A percentile compares a stretch with the other conserved stretches of the same genome.
Evolutionary conservation across 2,797 vertebrate species (phyloP).

Genomic region (Lepilemur ruficaudatus): DNA sequence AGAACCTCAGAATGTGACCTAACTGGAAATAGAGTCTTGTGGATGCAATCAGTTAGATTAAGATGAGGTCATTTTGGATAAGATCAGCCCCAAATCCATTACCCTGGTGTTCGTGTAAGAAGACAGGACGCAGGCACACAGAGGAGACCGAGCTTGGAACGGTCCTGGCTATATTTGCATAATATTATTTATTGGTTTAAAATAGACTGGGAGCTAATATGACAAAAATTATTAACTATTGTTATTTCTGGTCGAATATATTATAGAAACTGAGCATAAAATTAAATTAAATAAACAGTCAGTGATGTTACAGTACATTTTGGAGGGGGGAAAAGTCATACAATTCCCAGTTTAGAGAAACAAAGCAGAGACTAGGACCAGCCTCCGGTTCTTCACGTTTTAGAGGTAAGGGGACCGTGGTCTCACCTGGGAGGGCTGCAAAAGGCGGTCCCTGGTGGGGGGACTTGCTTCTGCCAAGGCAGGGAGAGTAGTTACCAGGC

Average conservation of each 20-base stretch:
- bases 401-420: not conserved
- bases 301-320: not conserved
- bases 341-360: not conserved
- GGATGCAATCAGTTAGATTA: not conserved
- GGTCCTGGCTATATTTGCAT: too few relatives aligned
- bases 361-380: not conserved
- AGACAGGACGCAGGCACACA: not conserved
- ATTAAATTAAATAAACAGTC: not conserved
- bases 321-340: not conserved
- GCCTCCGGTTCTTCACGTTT: not conserved
- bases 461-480: not conserved
- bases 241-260: not conserved
- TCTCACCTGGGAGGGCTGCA: not conserved
- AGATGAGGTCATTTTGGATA: not conserved
- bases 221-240: not conserved
- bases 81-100: not conserved
- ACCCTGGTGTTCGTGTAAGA: not conserved
- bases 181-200: not conserved
- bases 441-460: not conserved
- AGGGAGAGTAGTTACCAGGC: not conserved
- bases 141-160: not conserved
- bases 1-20: not conserved
- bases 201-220: not conserved
- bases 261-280: not conserved
- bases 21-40: not conserved